Conservation (phyloP, 2,113 vertebrate genomes). For the Opisthocomus hoazin region DNA sequence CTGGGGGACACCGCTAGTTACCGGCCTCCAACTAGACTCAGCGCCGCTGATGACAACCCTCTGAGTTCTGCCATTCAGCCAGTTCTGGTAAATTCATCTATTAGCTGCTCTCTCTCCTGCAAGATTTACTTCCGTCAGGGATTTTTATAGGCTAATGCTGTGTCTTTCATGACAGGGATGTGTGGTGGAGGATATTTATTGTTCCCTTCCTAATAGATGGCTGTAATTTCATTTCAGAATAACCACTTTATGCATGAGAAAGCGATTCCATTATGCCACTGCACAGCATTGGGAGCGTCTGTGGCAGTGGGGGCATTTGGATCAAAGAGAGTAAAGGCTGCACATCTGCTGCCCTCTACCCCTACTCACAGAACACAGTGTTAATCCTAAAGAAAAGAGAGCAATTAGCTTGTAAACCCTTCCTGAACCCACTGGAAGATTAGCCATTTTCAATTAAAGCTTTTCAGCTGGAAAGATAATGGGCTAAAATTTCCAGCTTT, state of each 20-base stretch:
- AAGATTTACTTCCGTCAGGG: slow-evolving; percentile 9
- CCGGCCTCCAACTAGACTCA: too few relatives aligned
- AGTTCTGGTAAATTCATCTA: neutral
- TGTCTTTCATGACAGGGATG: neutral
- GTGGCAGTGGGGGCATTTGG: slow-evolving; percentile 12
- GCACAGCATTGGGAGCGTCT: neutral
- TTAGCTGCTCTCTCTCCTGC: neutral
- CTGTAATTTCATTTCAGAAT: slow-evolving; percentile 33
- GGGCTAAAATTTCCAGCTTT: slow-evolving; percentile 33
- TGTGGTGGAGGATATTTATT: slow-evolving; percentile 26
- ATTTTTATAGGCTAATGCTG: neutral
- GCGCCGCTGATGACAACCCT: too few relatives aligned
- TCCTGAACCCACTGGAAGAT: slow-evolving; percentile 56
- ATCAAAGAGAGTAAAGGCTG: slow-evolving; percentile 23
- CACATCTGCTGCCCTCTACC: slow-evolving; percentile 48
- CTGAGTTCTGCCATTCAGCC: too few relatives aligned
- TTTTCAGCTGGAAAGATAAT: slow-evolving; percentile 62
- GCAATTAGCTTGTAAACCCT: slow-evolving; percentile 62
- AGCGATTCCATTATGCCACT: neutral
- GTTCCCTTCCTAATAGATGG: slow-evolving; percentile 30
- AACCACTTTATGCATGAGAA: neutral
- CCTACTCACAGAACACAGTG: slow-evolving; percentile 7
- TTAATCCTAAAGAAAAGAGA: slow-evolving; percentile 55
- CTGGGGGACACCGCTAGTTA: too few relatives aligned
- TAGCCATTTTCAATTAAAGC: slow-evolving; percentile 67